Percentiles rank a stretch among this genome's conserved stretches.
These are phyloP conservation scores for Rhabdophis nuchalis DNA, from an alignment of 2,797 vertebrate species.

Conservation along the genomic window DNA sequence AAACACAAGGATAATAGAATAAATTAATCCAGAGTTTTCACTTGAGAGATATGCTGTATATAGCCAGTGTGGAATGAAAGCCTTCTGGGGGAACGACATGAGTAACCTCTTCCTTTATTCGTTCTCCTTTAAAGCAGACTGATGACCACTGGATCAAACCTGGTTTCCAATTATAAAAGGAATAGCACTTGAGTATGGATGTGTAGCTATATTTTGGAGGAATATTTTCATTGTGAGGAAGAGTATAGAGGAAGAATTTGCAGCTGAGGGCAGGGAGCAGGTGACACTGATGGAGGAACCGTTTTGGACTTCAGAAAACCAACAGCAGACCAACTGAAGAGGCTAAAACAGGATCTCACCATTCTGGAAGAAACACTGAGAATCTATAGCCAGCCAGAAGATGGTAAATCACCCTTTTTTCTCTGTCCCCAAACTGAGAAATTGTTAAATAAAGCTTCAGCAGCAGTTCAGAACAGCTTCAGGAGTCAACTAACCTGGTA, in stretches of 20 bases:
- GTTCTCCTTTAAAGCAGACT: neutral
- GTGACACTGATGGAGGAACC: neutral
- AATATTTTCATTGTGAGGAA: neutral
- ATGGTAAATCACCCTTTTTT: neutral
- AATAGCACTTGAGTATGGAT: neutral
- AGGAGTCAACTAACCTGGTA: neutral
- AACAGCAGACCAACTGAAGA: neutral
- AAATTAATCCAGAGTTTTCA: neutral
- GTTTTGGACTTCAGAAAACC: neutral
- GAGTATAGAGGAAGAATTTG: neutral
- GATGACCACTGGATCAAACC: neutral
- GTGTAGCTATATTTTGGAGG: neutral
- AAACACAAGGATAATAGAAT: neutral
- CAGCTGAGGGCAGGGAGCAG: neutral
- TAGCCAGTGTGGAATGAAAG: neutral
- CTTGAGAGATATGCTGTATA: neutral
- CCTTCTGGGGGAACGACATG: neutral
- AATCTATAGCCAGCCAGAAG: neutral
- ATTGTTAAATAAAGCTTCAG: neutral
- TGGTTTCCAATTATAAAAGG: neutral
- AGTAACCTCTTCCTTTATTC: neutral
- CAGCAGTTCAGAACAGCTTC: neutral
- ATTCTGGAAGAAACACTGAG: neutral
- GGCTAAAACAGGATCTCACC: neutral
- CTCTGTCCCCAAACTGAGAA: neutral